Evolutionary conservation across 2,113 vertebrate species (phyloP), one percentile per base, ranked within the genome.

Genomic region (Poeciliopsis prolifica): DNA sequence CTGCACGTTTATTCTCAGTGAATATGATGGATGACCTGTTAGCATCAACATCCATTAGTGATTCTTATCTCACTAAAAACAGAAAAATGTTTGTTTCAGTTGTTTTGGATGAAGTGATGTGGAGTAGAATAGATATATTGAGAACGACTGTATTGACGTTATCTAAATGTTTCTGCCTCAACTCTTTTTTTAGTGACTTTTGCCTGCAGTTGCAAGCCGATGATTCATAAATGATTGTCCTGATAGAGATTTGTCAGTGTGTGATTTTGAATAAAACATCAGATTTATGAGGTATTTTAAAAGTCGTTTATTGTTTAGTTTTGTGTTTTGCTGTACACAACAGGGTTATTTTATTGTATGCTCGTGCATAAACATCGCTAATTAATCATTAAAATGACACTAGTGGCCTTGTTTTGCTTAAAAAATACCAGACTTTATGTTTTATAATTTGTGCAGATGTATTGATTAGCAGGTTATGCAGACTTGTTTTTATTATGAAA

Each of bases 21-120:
- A 54, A 69, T 40, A 40, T 85, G 80, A 88, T 67, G 62, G 77
- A 84, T 86, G 77, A 48, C 28, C 74, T 28, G 61, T 70, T 78
- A 58, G 42, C 28, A 11, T 62, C 33, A 66, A 69, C 37, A 33
- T 73, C 29, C 24, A 63, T 30, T 65, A 61, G 30, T 13, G 42
- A 77, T 68, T 58, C 8, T 22, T n/a, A 58, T 74, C 63, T 78
- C 68, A 80, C 66, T 33, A 42, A 58, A 40, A 60, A 48, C 30
- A 12, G 28, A 51, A 68, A 1, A 17, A 14, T n/a, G 2, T 28
- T 12, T 12, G 26, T 29, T 61, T 61, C 28, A 37, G 35, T 37
- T 37, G 35, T 61, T 62, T 2, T 58, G 22, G 24, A 58, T 58
- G 24, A 19, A 58, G 22, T 58, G 10, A 58, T n/a, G 9, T 24